Evolutionary conservation across 1,140 invertebrate species (phyloP).

Genomic region (Pemphigus obesinymphae): DNA sequence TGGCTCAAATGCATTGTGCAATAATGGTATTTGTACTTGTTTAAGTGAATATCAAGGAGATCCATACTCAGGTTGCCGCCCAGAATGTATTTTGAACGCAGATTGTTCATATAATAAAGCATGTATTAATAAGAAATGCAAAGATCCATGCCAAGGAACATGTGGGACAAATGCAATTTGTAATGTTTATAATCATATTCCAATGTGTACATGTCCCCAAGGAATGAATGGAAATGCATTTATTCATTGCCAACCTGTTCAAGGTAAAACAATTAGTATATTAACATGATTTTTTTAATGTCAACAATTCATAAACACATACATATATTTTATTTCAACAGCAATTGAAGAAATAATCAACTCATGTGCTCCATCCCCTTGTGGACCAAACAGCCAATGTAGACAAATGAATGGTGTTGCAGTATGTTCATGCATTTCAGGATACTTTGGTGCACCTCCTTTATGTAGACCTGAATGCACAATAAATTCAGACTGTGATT

Average conservation of each 20-base stretch:
- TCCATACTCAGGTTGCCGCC: conserved; percentile 60
- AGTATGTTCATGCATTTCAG: conserved; percentile 56
- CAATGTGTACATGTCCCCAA: conserved; percentile 64
- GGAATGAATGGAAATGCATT: conserved; percentile 69
- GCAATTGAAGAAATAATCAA: conserved; percentile 52
- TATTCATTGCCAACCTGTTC: conserved; percentile 56
- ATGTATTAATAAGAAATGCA: conserved; percentile 69
- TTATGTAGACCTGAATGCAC: conserved; percentile 70
- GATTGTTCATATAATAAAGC: conserved; percentile 62
- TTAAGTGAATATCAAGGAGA: conserved; percentile 60
- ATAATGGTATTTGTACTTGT: conserved; percentile 59
- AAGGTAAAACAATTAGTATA: conserved; percentile 53
- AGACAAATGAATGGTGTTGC: conserved; percentile 54
- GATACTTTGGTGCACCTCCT: conserved; percentile 62
- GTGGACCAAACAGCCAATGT: conserved; percentile 60
- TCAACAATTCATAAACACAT: conserved; percentile 57
- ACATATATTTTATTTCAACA: conserved; percentile 50
- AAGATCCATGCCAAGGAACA: conserved; percentile 67
- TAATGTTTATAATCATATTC: conserved; percentile 65
- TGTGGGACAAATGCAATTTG: conserved; percentile 67
- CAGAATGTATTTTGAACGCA: conserved; percentile 61
- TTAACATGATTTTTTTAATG: conserved; percentile 29
- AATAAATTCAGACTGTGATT: conserved; percentile 66
- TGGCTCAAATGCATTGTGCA: conserved; percentile 64
- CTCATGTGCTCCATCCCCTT: conserved; percentile 60